phyloP scores from a whole-genome alignment of 2,888 invertebrate genomes.

The Lithophane semibrunnea region DNA sequence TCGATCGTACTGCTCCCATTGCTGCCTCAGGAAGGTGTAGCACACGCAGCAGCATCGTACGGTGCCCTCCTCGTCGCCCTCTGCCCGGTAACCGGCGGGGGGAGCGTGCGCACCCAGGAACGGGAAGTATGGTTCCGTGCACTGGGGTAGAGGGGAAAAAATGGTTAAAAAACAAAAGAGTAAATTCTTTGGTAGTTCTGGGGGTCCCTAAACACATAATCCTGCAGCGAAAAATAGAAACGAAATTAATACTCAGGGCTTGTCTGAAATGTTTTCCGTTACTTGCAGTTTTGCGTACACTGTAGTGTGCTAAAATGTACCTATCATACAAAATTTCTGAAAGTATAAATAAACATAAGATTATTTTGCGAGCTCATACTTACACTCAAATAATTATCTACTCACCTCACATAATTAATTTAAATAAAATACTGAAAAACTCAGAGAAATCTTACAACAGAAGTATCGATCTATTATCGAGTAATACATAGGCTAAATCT shows the following conservation, averaged over 20 bases:
- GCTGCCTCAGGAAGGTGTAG: conserved; percentile 95
- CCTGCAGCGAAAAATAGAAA: not conserved
- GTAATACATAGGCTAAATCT: conserved; percentile 14
- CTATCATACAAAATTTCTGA: not conserved
- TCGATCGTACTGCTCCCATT: conserved; percentile 97
- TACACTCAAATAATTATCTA: not conserved
- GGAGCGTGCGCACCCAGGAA: conserved; percentile 97
- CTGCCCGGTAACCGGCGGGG: conserved; percentile 93
- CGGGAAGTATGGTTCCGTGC: conserved; percentile 96
- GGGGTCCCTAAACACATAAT: not conserved
- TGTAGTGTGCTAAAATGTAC: not conserved
- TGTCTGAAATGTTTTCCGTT: not conserved
- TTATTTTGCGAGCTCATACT: no score
- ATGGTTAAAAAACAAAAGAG: not conserved
- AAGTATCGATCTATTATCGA: conserved; percentile 26
- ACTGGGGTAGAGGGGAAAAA: conserved; percentile 70
- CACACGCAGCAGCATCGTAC: conserved; percentile 96
- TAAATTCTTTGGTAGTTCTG: not conserved
- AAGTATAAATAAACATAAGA: not conserved
- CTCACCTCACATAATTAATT: not conserved
- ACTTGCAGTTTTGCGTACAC: not conserved
- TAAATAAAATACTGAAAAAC: conserved; percentile 3
- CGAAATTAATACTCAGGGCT: not conserved
- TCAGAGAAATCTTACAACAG: conserved; percentile 25
- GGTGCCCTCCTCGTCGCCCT: conserved; percentile 86